Evolutionary conservation across 2,113 vertebrate genomes (phyloP).

Genomic region (Monopterus albus): DNA sequence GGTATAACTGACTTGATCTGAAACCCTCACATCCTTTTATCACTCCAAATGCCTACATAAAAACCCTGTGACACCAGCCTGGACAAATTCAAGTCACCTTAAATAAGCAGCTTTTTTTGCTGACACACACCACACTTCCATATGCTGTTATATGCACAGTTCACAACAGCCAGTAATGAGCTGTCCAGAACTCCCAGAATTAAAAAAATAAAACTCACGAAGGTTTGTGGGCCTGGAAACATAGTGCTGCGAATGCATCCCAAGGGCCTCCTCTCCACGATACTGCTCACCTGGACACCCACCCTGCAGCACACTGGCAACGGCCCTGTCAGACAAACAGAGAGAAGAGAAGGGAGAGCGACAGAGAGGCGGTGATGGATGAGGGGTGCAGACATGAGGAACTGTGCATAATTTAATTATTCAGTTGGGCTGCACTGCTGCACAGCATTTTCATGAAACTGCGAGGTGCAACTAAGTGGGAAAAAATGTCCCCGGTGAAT

Average conservation of each 20-base stretch:
- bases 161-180: conserved; percentile 19
- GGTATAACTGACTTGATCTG: conserved; percentile 1
- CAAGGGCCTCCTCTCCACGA: conserved; percentile 93
- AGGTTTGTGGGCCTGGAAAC: conserved; percentile 91
- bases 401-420: conserved; percentile 49
- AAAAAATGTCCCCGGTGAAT: conserved; percentile 10
- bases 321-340: conserved; percentile 85
- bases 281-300: conserved; percentile 91
- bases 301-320: conserved; percentile 95
- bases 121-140: conserved; percentile 43
- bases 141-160: conserved; percentile 19
- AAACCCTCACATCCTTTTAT: conserved; percentile 14
- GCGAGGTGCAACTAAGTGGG: conserved; percentile 24
- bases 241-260: conserved; percentile 92
- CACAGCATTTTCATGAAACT: conserved; percentile 21
- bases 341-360: not conserved
- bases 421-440: conserved; percentile 48
- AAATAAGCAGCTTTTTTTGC: conserved; percentile 21
- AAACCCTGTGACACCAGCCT: conserved; percentile 8
- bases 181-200: conserved; percentile 4
- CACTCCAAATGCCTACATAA: conserved; percentile 12
- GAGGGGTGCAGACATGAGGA: conserved; percentile 39
- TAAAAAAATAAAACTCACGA: conserved; percentile 85
- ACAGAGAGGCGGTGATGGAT: not conserved
- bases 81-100: not conserved